A percentile compares a stretch with the other conserved stretches of the same genome.
Conservation (phyloP, 2,797 vertebrate species). For the Poeciliopsis presidionis region DNA sequence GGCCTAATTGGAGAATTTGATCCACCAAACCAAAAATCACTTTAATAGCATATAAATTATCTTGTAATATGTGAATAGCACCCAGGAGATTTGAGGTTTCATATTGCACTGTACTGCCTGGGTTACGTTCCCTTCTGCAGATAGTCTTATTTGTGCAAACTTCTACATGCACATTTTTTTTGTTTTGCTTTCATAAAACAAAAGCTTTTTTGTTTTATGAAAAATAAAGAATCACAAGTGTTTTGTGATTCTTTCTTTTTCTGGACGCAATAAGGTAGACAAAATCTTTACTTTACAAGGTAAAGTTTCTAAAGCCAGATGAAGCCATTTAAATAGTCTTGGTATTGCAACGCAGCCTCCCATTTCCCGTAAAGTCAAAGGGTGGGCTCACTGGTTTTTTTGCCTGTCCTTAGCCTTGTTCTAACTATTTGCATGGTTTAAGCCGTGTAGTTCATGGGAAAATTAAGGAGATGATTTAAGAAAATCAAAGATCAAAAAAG, state of each 20-base stretch:
- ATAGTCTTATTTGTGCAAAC: constrained; percentile 1
- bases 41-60: constrained; percentile 63
- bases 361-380: constrained; percentile 79
- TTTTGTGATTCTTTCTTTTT: no score
- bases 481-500: constrained; percentile 73
- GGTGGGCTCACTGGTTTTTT: constrained; percentile 62
- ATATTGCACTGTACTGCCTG: constrained; percentile 10
- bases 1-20: constrained; percentile 65
- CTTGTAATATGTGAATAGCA: constrained; percentile 46
- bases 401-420: constrained; percentile 48
- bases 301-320: constrained; percentile 53
- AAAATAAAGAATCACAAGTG: constrained; percentile 20
- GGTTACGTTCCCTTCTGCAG: neutral
- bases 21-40: constrained; percentile 58
- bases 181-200: constrained; percentile 13
- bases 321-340: constrained; percentile 60
- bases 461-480: constrained; percentile 80
- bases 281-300: constrained; percentile 48
- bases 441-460: constrained; percentile 78
- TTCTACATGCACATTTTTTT: constrained; percentile 7
- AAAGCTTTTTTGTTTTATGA: constrained; percentile 15
- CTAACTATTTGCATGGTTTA: constrained; percentile 70
- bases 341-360: constrained; percentile 59
- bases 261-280: neutral
- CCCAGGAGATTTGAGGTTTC: constrained; percentile 51